These are phyloP conservation scores for Nomada ferruginata DNA, from an alignment of 2,888 invertebrate species.

Conservation along the genomic window DNA sequence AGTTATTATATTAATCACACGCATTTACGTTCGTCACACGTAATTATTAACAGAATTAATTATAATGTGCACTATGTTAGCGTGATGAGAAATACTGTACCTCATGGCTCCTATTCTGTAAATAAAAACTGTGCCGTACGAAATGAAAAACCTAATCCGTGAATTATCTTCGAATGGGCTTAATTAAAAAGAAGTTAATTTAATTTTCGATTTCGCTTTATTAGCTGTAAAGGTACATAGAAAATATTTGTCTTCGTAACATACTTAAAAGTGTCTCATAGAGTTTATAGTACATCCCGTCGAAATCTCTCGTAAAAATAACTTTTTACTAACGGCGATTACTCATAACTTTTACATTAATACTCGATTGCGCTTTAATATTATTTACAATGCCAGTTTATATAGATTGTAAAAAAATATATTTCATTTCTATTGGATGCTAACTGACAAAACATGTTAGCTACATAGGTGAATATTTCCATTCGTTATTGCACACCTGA, in stretches of 20 bases:
- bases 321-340: not conserved
- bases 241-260: slow-evolving; percentile 32
- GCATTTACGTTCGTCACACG: slow-evolving; percentile 48
- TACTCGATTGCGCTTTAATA: not conserved
- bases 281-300: slow-evolving; percentile 2
- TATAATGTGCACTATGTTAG: slow-evolving; percentile 81
- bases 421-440: not conserved
- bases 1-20: slow-evolving; percentile 53
- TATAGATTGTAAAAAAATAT: slow-evolving; percentile 32
- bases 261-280: not conserved
- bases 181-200: not conserved
- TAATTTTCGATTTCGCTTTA: slow-evolving; percentile 18
- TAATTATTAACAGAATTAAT: slow-evolving; percentile 80
- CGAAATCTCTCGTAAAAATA: slow-evolving; percentile 14
- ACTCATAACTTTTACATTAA: not conserved
- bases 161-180: not conserved
- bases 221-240: slow-evolving; percentile 40
- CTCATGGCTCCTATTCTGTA: slow-evolving; percentile 84
- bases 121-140: slow-evolving; percentile 83
- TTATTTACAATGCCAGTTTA: slow-evolving; percentile 21
- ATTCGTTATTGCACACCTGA: not conserved
- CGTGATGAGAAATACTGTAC: slow-evolving; percentile 81
- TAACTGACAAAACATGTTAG: no score
- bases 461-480: no score
- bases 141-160: slow-evolving; percentile 61